A percentile compares a stretch with the other conserved stretches of the same genome.
These are phyloP conservation scores for Syngnathus scovelli DNA, from an alignment of 2,113 vertebrate genomes.

Conservation along the genomic window DNA sequence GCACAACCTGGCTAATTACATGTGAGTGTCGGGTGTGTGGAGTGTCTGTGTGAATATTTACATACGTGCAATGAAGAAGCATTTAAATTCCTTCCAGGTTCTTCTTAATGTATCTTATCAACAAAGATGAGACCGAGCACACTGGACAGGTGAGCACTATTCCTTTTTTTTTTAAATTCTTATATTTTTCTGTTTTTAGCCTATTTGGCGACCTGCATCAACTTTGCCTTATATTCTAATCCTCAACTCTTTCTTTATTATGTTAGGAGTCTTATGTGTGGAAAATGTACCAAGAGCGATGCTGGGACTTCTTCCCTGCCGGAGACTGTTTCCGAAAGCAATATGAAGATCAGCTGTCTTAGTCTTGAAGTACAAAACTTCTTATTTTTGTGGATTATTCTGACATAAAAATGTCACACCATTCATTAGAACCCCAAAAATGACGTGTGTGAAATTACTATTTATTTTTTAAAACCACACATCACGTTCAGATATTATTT, in stretches of 20 bases:
- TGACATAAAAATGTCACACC: not conserved
- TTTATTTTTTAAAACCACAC: slow-evolving; percentile 6
- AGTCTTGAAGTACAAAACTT: slow-evolving; percentile 12
- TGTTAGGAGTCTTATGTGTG: slow-evolving; percentile 73
- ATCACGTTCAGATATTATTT: slow-evolving; percentile 3
- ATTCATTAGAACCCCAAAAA: not conserved
- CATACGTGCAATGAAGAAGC: not conserved
- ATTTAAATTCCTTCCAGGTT: slow-evolving; percentile 71
- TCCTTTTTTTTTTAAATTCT: not conserved
- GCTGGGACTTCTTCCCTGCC: slow-evolving; percentile 76
- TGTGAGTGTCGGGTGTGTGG: slow-evolving; percentile 58
- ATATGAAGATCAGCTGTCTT: slow-evolving; percentile 74
- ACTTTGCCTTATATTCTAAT: not conserved
- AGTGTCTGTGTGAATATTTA: not conserved
- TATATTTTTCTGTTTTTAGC: not conserved
- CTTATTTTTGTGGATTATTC: not conserved
- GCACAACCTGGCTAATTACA: slow-evolving; percentile 86
- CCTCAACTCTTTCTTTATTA: slow-evolving; percentile 4
- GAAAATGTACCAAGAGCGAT: slow-evolving; percentile 79
- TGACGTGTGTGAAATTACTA: not conserved
- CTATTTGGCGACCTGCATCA: not conserved
- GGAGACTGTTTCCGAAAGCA: slow-evolving; percentile 78
- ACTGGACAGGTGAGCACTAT: slow-evolving; percentile 80
- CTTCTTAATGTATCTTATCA: slow-evolving; percentile 92
- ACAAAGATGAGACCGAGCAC: slow-evolving; percentile 91